These are phyloP conservation scores for Gallinago solitaria DNA, from an alignment of 2,797 vertebrate genomes.

Conservation along the genomic window DNA sequence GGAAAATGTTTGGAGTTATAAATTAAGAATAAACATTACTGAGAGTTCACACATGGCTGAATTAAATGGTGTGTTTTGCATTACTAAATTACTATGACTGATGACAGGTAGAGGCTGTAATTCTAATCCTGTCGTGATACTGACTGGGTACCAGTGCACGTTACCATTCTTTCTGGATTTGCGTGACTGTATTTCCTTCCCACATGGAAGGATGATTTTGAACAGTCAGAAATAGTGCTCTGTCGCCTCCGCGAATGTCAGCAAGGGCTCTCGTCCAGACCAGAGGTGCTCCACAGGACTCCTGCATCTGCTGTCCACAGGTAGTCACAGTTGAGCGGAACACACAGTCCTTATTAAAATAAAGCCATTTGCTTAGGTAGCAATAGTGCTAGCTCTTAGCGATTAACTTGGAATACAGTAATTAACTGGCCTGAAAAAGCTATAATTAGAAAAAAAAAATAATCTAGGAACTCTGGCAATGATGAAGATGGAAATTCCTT, in stretches of 20 bases:
- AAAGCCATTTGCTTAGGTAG: neutral
- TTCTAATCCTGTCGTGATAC: neutral
- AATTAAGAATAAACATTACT: neutral
- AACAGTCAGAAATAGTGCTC: neutral
- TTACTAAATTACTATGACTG: neutral
- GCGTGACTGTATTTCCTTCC: neutral
- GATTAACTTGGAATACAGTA: neutral
- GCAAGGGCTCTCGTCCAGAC: neutral
- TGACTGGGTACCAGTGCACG: neutral
- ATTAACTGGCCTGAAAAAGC: neutral
- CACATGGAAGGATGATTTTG: neutral
- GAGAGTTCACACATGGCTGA: neutral
- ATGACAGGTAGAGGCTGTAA: neutral
- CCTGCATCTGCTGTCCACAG: neutral
- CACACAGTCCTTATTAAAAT: neutral
- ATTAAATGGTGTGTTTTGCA: neutral
- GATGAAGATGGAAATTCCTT: neutral
- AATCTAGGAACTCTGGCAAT: fast-evolving
- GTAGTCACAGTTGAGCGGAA: neutral
- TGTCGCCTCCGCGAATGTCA: neutral
- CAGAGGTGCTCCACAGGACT: neutral
- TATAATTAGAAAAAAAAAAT: neutral
- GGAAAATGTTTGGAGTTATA: neutral
- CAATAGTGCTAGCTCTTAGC: neutral
- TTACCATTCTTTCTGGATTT: neutral